Conservation (phyloP, 1,140 invertebrate genomes). For the Venturia canescens region DNA sequence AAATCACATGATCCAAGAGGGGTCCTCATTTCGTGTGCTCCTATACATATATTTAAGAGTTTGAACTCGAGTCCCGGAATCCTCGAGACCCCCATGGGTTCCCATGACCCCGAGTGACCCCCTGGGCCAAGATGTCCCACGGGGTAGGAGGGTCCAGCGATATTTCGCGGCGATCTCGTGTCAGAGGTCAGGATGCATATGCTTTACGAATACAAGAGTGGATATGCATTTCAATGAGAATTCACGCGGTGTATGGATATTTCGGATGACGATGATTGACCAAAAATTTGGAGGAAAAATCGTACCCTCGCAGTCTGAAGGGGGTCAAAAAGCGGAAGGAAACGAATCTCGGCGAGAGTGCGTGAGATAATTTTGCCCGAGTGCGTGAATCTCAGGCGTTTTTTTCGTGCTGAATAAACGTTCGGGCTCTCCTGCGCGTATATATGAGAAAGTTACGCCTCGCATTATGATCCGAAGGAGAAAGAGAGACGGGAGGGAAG, state of each 20-base stretch:
- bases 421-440: not conserved
- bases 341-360: not conserved
- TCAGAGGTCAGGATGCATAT: conserved; percentile 70
- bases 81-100: conserved; percentile 73
- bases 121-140: conserved; percentile 34
- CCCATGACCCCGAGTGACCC: conserved; percentile 73
- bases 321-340: conserved; percentile 27
- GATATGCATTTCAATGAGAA: conserved; percentile 46
- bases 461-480: not conserved
- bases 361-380: conserved; percentile 20
- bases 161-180: conserved; percentile 57
- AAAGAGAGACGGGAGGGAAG: not conserved
- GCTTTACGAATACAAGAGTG: conserved; percentile 45
- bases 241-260: not conserved
- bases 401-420: not conserved
- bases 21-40: not conserved
- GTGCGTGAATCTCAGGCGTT: not conserved
- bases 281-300: conserved; percentile 21
- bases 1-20: conserved; percentile 56
- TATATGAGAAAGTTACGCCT: conserved; percentile 13
- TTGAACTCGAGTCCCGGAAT: not conserved
- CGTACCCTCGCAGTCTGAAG: not conserved
- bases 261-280: not conserved
- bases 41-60: not conserved
- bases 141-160: conserved; percentile 48